Evolutionary conservation across 2,888 invertebrate species (phyloP).

Genomic region (Cerastis leucographa): DNA sequence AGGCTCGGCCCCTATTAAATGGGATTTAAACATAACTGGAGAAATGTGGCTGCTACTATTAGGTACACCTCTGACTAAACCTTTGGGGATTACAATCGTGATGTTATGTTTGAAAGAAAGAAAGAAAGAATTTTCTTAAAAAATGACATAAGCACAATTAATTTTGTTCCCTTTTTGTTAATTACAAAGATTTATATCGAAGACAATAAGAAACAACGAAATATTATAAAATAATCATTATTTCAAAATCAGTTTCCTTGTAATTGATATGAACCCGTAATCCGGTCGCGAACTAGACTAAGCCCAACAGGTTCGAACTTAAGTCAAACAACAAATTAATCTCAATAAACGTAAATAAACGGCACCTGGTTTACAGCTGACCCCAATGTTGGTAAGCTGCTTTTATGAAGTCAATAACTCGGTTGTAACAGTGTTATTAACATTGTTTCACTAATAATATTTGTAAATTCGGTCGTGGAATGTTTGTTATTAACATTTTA

Average conservation of each 20-base stretch:
- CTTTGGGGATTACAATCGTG: too few species aligned
- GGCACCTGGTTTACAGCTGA: constrained; percentile 48
- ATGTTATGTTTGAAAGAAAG: too few species aligned
- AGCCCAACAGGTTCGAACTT: constrained; percentile 54
- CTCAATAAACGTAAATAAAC: constrained; percentile 53
- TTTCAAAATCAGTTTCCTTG: not conserved
- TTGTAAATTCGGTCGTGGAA: constrained; percentile 37
- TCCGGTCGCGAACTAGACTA: constrained; percentile 40
- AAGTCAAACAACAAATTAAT: constrained; percentile 61
- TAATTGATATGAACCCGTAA: constrained; percentile 52
- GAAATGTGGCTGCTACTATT: too few species aligned
- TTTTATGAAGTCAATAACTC: constrained; percentile 46
- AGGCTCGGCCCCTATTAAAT: too few species aligned
- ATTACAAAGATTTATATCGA: too few species aligned
- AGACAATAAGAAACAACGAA: not conserved
- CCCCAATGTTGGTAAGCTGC: constrained; percentile 49
- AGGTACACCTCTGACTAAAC: too few species aligned
- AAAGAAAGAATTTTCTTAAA: not conserved
- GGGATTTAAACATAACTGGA: too few species aligned
- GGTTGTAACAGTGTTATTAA: constrained; percentile 46
- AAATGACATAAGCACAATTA: not conserved
- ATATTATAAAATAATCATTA: not conserved
- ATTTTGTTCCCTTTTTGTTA: not conserved
- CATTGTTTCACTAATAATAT: constrained; percentile 34
- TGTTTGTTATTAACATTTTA: constrained; percentile 17